Evolutionary conservation across 92 coral and sea anemone species (phyloP).

Genomic region (Blastomussa wellsi): DNA sequence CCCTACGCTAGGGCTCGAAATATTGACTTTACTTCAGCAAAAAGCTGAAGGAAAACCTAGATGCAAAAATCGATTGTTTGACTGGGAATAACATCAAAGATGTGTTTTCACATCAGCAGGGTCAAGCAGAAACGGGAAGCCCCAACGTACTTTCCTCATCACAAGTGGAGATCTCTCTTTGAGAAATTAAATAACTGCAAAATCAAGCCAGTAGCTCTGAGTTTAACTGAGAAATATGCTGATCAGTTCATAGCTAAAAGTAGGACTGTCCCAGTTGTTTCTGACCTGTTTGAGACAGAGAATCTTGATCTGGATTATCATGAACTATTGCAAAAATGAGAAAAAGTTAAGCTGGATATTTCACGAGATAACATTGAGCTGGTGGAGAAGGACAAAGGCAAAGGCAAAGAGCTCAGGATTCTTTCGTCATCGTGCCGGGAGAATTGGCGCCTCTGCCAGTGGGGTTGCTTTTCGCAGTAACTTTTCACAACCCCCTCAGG

Average conservation of each 20-base stretch:
- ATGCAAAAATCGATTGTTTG: slow-evolving; percentile 23
- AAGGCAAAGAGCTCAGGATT: slow-evolving; percentile 53
- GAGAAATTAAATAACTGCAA: slow-evolving; percentile 19
- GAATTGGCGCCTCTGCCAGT: slow-evolving; percentile 44
- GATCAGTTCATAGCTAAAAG: slow-evolving; percentile 21
- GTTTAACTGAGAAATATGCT: slow-evolving; percentile 31
- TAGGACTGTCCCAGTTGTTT: slow-evolving; percentile 28
- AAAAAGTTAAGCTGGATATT: slow-evolving; percentile 24
- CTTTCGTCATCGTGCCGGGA: slow-evolving; percentile 54
- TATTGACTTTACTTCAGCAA: slow-evolving; percentile 48
- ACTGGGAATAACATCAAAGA: slow-evolving; percentile 13
- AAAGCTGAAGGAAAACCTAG: slow-evolving; percentile 52
- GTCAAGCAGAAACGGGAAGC: slow-evolving; percentile 19
- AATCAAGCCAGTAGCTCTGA: slow-evolving; percentile 27
- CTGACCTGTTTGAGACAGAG: slow-evolving; percentile 14
- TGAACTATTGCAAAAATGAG: slow-evolving; percentile 35
- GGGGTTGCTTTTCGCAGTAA: slow-evolving; percentile 56
- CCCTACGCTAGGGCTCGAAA: slow-evolving; percentile 23
- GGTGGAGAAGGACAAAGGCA: slow-evolving; percentile 20
- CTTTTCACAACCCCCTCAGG: slow-evolving; percentile 52
- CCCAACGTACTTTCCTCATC: slow-evolving; percentile 7
- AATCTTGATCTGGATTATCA: slow-evolving; percentile 28
- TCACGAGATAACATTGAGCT: slow-evolving; percentile 32
- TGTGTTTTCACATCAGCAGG: slow-evolving; percentile 22
- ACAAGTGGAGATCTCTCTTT: slow-evolving; percentile 15